Evolutionary conservation across 1,140 invertebrate genomes (phyloP).

Genomic region (Leptonema lineaticorne): DNA sequence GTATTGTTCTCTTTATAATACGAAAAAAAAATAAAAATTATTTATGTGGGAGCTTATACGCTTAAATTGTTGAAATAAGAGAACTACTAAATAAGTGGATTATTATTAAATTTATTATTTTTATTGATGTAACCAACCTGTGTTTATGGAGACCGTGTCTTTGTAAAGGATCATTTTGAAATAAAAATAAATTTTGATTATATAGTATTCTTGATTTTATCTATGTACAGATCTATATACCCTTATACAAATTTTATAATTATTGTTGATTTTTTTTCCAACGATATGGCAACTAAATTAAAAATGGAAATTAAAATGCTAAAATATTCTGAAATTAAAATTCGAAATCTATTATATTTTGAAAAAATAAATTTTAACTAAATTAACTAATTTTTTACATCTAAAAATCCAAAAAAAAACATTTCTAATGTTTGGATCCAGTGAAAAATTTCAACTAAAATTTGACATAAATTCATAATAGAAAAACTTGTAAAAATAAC

Average conservation of each 20-base stretch:
- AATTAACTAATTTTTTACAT: too few species aligned
- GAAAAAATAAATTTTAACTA: too few species aligned
- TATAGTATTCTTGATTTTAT: conserved; percentile 23
- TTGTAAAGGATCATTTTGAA: conserved; percentile 4
- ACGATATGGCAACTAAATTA: too few species aligned
- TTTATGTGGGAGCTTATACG: conserved; percentile 40
- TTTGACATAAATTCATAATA: too few species aligned
- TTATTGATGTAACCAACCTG: conserved; percentile 19
- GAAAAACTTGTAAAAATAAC: too few species aligned
- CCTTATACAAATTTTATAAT: too few species aligned
- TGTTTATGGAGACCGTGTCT: conserved; percentile 3
- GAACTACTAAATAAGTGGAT: conserved; percentile 22
- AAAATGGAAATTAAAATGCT: neutral
- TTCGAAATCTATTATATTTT: too few species aligned
- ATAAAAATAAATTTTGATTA: conserved; percentile 28
- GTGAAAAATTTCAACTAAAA: too few species aligned
- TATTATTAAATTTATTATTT: conserved; percentile 17
- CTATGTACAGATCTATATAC: too few species aligned
- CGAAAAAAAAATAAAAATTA: conserved; percentile 1
- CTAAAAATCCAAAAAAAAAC: too few species aligned
- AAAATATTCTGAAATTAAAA: too few species aligned
- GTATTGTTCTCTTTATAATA: conserved; percentile 34
- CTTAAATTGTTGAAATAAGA: conserved; percentile 39
- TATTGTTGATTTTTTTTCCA: neutral
- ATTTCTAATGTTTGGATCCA: too few species aligned